phyloP scores from a whole-genome alignment of 2,113 vertebrate genomes.

The Natator depressus region DNA sequence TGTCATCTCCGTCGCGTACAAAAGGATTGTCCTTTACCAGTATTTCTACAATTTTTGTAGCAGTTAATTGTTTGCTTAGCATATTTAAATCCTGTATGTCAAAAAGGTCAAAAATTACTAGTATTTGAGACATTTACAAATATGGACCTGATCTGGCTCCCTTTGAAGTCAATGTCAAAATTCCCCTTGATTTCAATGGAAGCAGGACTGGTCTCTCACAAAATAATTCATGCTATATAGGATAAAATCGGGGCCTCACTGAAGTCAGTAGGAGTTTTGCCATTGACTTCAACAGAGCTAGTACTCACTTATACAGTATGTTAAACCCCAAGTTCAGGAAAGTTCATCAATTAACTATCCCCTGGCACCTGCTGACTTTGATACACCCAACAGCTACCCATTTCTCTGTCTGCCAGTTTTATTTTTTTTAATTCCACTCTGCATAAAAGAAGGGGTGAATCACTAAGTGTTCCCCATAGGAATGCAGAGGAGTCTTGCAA shows the following conservation, averaged over 20 bases:
- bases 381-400: not conserved
- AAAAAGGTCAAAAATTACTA: not conserved
- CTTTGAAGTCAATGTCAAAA: not conserved
- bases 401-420: not conserved
- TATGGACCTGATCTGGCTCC: not conserved
- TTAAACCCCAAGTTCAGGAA: not conserved
- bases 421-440: not conserved
- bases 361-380: not conserved
- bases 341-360: not conserved
- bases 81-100: slow-evolving; percentile 85
- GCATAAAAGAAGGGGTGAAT: not conserved
- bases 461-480: not conserved
- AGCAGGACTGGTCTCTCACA: not conserved
- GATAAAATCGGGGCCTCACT: not conserved
- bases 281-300: not conserved
- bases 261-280: not conserved
- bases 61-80: slow-evolving; percentile 81
- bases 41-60: slow-evolving; percentile 79
- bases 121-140: not conserved
- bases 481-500: not conserved
- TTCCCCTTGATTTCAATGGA: not conserved
- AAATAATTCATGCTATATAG: rapidly evolving
- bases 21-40: slow-evolving; percentile 78
- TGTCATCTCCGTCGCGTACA: slow-evolving; percentile 25
- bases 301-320: not conserved